Base-by-base conservation (phyloP, 1,140 invertebrate species). In the Zaprionus camerounensis region DNA sequence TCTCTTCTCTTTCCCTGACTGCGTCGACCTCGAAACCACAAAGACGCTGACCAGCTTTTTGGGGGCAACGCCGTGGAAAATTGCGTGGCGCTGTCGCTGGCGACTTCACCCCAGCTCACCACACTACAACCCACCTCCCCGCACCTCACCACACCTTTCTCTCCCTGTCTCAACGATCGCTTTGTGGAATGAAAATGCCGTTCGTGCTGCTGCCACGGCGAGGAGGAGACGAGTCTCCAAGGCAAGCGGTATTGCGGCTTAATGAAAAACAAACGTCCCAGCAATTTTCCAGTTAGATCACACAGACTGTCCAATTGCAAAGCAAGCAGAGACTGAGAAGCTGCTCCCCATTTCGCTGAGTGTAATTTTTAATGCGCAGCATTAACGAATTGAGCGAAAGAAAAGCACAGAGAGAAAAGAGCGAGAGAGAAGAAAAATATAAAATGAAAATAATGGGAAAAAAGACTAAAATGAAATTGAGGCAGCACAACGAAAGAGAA, bases 391-490 rank as follows among this genome's bases (percentile, higher is more conserved):
- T 90, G 78, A 76, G 64, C 63, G 31, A 57, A 57, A 58, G 44
- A 67, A 67, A 71, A 67, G 28, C 58, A 63, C 62, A 72, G 26
- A 26, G 24, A 72, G 44, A 57, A 56, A 28, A 38, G 6, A 31
- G 9, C 2, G 59, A 26, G 58, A 44, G 20, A 73, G 70, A 88
- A 81, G 67, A 62, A 77, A 82, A 63, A 51, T 58, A 81, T 51
- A 73, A 77, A 80, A 90, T 88, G 76, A 88, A 85, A 85, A 90
- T 88, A 88, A 88, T 88, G 85, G 85, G 85, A 90, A 90, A 88
- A 71, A 90, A 90, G 75, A 82, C 78, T 68, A 85, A 88, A 90
- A 90, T 88, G 74, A 87, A 87, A 88, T 88, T 87, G 84, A 81
- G 73, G 79, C 76, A 79, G 31, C 53, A 34, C 28, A 38, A 24